phyloP scores from a whole-genome alignment of 2,888 invertebrate species.

The Trichogramma evanescens region DNA sequence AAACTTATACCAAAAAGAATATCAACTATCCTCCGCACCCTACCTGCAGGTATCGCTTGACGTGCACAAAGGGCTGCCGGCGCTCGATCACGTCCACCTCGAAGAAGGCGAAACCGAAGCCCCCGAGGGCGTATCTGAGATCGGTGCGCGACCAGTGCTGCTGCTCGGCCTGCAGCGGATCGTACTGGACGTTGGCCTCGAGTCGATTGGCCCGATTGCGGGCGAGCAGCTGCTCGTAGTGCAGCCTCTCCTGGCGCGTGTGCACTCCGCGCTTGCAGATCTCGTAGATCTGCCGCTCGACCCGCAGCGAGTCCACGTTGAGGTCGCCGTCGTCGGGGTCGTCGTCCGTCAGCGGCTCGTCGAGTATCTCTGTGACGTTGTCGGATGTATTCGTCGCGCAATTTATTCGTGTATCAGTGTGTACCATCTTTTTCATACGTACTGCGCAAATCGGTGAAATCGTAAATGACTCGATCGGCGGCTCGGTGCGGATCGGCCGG shows the following conservation, averaged over 20 bases:
- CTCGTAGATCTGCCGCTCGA: conserved; percentile 7
- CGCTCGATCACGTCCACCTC: conserved; percentile 12
- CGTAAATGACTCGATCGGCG: background rate
- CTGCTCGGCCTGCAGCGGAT: background rate
- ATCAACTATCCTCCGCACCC: background rate
- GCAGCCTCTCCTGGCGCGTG: background rate
- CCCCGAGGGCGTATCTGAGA: conserved; percentile 2
- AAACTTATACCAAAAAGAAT: background rate
- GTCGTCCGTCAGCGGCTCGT: background rate
- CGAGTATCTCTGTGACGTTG: too few relatives aligned
- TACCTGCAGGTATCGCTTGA: background rate
- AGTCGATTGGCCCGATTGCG: background rate
- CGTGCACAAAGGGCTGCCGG: background rate
- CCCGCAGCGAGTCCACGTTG: background rate
- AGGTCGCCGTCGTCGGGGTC: background rate
- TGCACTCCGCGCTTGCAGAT: background rate
- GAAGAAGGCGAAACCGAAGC: conserved; percentile 20
- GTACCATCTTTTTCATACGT: background rate
- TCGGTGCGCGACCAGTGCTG: background rate
- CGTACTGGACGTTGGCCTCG: background rate
- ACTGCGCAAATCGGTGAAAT: background rate
- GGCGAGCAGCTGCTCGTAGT: background rate
- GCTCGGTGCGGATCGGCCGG: background rate
- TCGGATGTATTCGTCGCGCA: too few relatives aligned
- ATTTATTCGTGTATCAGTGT: too few relatives aligned